Evolutionary conservation across 30 jellyfish, hydroid and myxozoan genomes (phyloP), one percentile per base, ranked within the genome.

Genomic region (Pelagia noctiluca): DNA sequence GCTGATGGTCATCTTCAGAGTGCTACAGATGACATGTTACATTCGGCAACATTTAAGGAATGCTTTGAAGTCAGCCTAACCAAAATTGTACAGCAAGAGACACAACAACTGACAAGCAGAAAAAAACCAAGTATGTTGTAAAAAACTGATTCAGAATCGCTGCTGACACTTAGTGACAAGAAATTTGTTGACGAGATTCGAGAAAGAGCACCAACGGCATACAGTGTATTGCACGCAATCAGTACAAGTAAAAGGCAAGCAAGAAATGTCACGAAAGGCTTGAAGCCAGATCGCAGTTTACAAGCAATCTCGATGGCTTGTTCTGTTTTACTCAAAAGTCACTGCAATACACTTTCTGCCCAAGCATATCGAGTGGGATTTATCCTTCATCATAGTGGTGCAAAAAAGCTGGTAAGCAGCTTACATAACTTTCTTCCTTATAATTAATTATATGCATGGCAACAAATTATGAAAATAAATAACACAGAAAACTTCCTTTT

Each of bases 351-450:
- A 61, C 74, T 61, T 12, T 61, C 34, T 61, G 74, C 74, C 74
- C 74, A 61, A 61, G 74, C 74, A 61, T 61, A 61, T 61, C 74
- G 34, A 61, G 74, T 61, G 74, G 74, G 74, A 61, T 61, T 61
- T 61, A 61, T 61, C 74, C 74, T 61, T 61, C 74, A 61, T 61
- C 74, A 61, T 61, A 61, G 74, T 61, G 74, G 74, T 61, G 74
- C 74, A 61, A 61, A 61, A 35, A 61, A 61, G 32, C 7, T 57
- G 71, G 32, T n/a, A 16, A 8, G 26, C 12, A 21, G 32, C 12
- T 57, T 57, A 16, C 71, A 16, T 7, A 25, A 16, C 32, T 57
- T 8, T n/a, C 73, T 61, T 61, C 25, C 73, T 61, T 16, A 42
- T 42, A 42, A 42, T 42, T 8, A 42, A 42, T 42, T 42, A 42